These are phyloP conservation scores for Drosophila bunnanda DNA, from an alignment of 2,888 invertebrate species.

Conservation along the genomic window DNA sequence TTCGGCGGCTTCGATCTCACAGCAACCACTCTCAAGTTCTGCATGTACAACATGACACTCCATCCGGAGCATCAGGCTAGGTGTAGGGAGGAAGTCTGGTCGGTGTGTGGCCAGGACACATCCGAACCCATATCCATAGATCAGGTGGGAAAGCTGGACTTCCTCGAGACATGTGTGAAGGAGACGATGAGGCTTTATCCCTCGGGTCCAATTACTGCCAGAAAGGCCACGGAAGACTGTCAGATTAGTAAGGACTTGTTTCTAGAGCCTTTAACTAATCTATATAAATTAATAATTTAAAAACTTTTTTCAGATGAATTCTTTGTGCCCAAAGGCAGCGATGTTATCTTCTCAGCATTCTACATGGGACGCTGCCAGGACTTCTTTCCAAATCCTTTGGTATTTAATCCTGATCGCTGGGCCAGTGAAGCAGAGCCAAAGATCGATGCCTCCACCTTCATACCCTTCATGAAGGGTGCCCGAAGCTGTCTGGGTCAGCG, in stretches of 20 bases:
- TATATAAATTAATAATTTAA: no score
- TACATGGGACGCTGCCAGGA: conserved; percentile 71
- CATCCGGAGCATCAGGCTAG: conserved; percentile 62
- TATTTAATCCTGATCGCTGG: conserved; percentile 68
- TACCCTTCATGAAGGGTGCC: conserved; percentile 68
- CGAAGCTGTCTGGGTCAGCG: conserved; percentile 70
- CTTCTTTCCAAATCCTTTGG: conserved; percentile 62
- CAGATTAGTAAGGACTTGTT: conserved; percentile 54
- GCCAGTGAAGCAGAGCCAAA: conserved; percentile 56
- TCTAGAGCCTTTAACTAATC: no score
- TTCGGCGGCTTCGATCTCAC: conserved; percentile 75
- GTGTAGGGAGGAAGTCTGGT: conserved; percentile 68
- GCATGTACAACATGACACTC: conserved; percentile 70
- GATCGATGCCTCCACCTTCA: conserved; percentile 62
- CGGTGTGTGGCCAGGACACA: conserved; percentile 61
- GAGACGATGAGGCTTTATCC: conserved; percentile 72
- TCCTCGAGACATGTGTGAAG: conserved; percentile 73
- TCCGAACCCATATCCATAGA: conserved; percentile 48
- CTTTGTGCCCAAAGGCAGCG: conserved; percentile 63
- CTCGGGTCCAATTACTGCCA: conserved; percentile 63
- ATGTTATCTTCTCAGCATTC: conserved; percentile 64
- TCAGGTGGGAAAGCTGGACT: conserved; percentile 63
- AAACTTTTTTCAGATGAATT: conserved; percentile 53
- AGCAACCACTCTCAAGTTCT: conserved; percentile 65
- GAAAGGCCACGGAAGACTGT: conserved; percentile 62